Evolutionary conservation across 2,113 vertebrate genomes (phyloP).

Genomic region (Scomber colias): DNA sequence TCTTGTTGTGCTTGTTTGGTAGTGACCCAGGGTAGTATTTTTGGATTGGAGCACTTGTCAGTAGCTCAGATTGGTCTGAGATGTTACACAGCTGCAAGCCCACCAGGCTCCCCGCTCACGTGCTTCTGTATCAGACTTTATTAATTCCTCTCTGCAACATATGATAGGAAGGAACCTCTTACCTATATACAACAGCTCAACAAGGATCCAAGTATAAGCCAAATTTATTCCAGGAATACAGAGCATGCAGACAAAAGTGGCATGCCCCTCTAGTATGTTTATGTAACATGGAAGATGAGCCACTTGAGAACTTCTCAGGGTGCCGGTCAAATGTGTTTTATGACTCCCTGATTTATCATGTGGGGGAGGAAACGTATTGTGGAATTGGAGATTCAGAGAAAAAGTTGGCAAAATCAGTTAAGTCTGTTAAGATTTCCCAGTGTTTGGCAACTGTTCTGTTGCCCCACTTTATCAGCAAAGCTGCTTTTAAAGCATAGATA

Average conservation of each 20-base stretch:
- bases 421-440: not conserved
- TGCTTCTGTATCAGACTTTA: constrained; percentile 28
- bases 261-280: not conserved
- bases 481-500: not conserved
- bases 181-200: not conserved
- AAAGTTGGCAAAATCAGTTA: not conserved
- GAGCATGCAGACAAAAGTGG: not conserved
- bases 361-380: not conserved
- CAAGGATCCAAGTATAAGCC: not conserved
- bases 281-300: constrained; percentile 13
- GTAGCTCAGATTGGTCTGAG: constrained; percentile 57
- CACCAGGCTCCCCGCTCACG: constrained; percentile 10
- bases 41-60: constrained; percentile 67
- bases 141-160: constrained; percentile 22
- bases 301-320: not conserved
- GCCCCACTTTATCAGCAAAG: not conserved
- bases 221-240: constrained; percentile 5
- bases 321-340: not conserved
- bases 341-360: not conserved
- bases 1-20: constrained; percentile 10
- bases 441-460: not conserved
- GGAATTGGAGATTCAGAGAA: too few relatives aligned
- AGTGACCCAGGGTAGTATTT: constrained; percentile 59
- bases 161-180: not conserved
- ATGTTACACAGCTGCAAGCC: constrained; percentile 68